Evolutionary conservation across 2,113 vertebrate species (phyloP).

Genomic region (Serinus canaria): DNA sequence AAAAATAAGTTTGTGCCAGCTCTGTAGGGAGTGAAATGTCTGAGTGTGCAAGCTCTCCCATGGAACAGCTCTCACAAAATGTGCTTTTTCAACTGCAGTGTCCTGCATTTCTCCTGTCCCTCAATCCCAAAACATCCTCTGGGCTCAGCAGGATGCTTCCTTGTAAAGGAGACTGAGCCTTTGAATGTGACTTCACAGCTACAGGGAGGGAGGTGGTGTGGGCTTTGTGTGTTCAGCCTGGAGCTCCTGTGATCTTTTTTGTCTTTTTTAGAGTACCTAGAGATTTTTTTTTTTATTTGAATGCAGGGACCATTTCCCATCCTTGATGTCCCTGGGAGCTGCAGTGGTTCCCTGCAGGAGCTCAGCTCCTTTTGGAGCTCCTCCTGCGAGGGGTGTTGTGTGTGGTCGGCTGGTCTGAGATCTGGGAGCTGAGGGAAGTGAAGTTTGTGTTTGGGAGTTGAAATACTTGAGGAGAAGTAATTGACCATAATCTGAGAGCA

Average conservation of each 20-base stretch:
- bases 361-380: background rate
- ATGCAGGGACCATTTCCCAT: background rate
- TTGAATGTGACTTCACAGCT: background rate
- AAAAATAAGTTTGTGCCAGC: background rate
- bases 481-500: slow-evolving; percentile 54
- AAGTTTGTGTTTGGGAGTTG: background rate
- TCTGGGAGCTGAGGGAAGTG: background rate
- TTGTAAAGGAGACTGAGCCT: background rate
- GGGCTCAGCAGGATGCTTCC: background rate
- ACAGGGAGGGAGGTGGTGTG: background rate
- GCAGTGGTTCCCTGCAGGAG: background rate
- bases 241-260: background rate
- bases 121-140: background rate
- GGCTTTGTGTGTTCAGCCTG: background rate
- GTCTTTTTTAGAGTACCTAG: background rate
- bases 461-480: slow-evolving; percentile 45
- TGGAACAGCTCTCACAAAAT: background rate
- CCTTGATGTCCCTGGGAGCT: background rate
- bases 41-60: background rate
- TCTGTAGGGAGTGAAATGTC: background rate
- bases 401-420: background rate
- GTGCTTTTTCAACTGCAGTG: background rate
- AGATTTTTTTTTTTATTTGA: background rate
- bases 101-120: background rate
- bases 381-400: background rate